These are phyloP conservation scores for Mnemiopsis leidyi DNA, from an alignment of 37 sponge, comb jelly and placozoan genomes.

Conservation along the genomic window DNA sequence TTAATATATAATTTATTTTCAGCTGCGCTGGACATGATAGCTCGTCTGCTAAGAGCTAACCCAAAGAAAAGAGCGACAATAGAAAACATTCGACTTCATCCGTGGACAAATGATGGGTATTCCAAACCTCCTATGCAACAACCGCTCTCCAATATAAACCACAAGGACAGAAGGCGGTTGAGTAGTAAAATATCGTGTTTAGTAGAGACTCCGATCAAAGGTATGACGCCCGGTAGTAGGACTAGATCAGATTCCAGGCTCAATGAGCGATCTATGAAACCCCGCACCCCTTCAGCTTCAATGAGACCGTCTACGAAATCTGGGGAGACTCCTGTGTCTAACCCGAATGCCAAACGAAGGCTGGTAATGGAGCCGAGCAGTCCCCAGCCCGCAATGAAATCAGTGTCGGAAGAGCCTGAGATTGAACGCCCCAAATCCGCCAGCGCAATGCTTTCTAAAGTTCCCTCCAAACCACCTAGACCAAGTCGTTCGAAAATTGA, in stretches of 20 bases:
- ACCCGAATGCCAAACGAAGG: conserved; percentile 8
- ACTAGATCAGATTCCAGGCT: conserved; percentile 42
- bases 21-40: conserved; percentile 54
- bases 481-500: conserved; percentile 50
- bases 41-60: conserved; percentile 64
- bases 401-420: conserved; percentile 29
- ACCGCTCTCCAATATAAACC: conserved; percentile 44
- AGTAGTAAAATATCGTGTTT: conserved; percentile 64
- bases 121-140: conserved; percentile 63
- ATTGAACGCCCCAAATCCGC: conserved; percentile 47
- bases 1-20: not conserved
- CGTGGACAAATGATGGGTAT: conserved; percentile 72
- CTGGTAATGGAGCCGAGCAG: conserved; percentile 44
- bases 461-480: conserved; percentile 61
- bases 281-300: not conserved
- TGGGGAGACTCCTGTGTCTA: not conserved
- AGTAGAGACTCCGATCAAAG: conserved; percentile 23
- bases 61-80: conserved; percentile 69
- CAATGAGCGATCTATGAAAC: not conserved
- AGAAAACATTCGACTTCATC: conserved; percentile 71
- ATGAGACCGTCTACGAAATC: not conserved
- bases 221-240: conserved; percentile 5
- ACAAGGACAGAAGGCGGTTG: conserved; percentile 55
- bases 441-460: conserved; percentile 38
- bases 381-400: conserved; percentile 44